Conservation (phyloP, 2,113 vertebrate species). For the Pionites leucogaster region DNA sequence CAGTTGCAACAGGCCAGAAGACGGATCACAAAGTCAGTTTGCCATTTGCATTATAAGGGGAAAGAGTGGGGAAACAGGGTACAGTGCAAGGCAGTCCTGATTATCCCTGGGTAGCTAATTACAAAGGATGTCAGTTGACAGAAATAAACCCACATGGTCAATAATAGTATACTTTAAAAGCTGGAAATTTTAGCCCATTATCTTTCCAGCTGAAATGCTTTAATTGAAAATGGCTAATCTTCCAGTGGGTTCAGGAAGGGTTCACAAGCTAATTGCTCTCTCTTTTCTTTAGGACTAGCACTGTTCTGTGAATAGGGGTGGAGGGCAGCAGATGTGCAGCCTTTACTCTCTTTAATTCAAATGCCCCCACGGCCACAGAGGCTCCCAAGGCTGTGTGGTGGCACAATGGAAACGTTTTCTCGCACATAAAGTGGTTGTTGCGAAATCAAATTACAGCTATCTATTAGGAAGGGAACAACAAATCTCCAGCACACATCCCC, state of each 20-base stretch:
- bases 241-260: slow-evolving; percentile 52
- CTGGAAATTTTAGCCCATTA: slow-evolving; percentile 50
- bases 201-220: slow-evolving; percentile 65
- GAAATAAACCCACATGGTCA: slow-evolving; percentile 53
- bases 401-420: slow-evolving; percentile 26
- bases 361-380: slow-evolving; percentile 21
- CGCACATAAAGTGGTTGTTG: background rate
- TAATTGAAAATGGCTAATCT: slow-evolving; percentile 72
- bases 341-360: slow-evolving; percentile 35
- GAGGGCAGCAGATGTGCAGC: slow-evolving; percentile 51
- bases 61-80: background rate
- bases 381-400: background rate
- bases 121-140: slow-evolving; percentile 26
- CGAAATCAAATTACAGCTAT: slow-evolving; percentile 40
- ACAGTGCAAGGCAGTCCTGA: background rate
- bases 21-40: background rate
- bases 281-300: slow-evolving; percentile 59
- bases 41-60: background rate
- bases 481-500: background rate
- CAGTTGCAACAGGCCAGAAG: background rate
- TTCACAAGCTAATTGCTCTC: slow-evolving; percentile 66
- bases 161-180: slow-evolving; percentile 47
- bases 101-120: slow-evolving; percentile 34
- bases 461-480: slow-evolving; percentile 49
- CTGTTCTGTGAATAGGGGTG: slow-evolving; percentile 27